Evolutionary conservation across 1,140 invertebrate species (phyloP).

Genomic region (Diploscapter pachys): DNA sequence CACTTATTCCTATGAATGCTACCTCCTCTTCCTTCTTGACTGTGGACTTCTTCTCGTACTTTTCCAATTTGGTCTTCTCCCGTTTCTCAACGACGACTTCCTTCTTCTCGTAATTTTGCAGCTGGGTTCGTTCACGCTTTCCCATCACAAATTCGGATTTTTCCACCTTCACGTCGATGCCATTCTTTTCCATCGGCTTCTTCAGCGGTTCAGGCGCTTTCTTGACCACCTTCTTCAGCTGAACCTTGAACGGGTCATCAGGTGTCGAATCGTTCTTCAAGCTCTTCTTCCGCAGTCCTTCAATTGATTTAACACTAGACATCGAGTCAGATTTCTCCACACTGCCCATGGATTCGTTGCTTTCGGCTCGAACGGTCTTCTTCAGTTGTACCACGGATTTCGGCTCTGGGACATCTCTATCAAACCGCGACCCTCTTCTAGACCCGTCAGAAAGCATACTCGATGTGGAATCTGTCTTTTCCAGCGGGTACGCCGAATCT

Average conservation of each 20-base stretch:
- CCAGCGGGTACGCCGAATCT: constrained; percentile 18
- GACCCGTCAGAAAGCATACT: constrained; percentile 2
- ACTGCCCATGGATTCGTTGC: constrained; percentile 10
- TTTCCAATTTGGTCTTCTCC: constrained; percentile 29
- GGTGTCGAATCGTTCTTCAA: constrained; percentile 32
- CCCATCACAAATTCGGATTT: constrained; percentile 22
- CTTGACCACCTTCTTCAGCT: constrained; percentile 33
- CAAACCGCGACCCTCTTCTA: not conserved
- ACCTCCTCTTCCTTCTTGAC: not conserved
- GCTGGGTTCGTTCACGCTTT: constrained; percentile 27
- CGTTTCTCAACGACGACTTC: constrained; percentile 21
- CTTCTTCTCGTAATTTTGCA: constrained; percentile 32
- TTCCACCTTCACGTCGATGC: constrained; percentile 20
- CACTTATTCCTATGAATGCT: not conserved
- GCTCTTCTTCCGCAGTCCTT: constrained; percentile 8
- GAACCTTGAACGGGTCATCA: constrained; percentile 18
- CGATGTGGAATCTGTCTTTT: constrained; percentile 18
- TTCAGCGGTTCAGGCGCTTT: constrained; percentile 18
- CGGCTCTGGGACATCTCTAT: not conserved
- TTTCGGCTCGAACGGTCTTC: constrained; percentile 20
- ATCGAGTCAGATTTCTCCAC: constrained; percentile 33
- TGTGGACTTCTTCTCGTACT: constrained; percentile 24
- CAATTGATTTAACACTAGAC: constrained; percentile 15
- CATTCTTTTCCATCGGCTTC: constrained; percentile 1
- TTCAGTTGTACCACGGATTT: constrained; percentile 14